A percentile compares a stretch with the other conserved stretches of the same genome.
Conservation (phyloP, 2,113 vertebrate genomes). For the Xiphophorus hellerii region DNA sequence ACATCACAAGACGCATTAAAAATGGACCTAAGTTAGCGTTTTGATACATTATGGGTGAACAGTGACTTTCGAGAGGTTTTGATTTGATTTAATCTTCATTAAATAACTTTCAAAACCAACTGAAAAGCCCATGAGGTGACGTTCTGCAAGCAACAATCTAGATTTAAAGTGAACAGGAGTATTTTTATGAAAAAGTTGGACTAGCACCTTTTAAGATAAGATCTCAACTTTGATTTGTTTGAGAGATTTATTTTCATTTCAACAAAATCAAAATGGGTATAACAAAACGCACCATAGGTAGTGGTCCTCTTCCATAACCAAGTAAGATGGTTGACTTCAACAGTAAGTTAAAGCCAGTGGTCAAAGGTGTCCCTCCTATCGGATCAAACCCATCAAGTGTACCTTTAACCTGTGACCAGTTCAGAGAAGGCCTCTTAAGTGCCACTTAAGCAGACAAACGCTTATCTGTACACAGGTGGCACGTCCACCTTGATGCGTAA, state of each 20-base stretch:
- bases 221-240: constrained; percentile 30
- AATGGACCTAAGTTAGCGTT: too few species aligned
- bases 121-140: too few species aligned
- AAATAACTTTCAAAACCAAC: not conserved
- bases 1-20: not conserved
- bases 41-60: too few species aligned
- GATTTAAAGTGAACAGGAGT: too few species aligned
- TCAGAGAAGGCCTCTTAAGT: constrained; percentile 61
- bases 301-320: constrained; percentile 1
- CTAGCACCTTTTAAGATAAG: not conserved
- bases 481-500: constrained; percentile 76
- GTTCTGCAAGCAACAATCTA: too few species aligned
- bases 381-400: constrained; percentile 23
- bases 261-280: constrained; percentile 59
- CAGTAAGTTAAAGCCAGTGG: constrained; percentile 38
- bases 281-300: constrained; percentile 68
- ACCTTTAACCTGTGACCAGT: constrained; percentile 36
- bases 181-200: too few species aligned
- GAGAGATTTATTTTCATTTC: constrained; percentile 66
- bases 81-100: not conserved
- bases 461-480: constrained; percentile 74
- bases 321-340: constrained; percentile 10
- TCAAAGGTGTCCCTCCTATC: constrained; percentile 46
- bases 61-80: too few species aligned
- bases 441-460: constrained; percentile 34